These are phyloP conservation scores for Acanthornis magna DNA, from an alignment of 2,797 vertebrate species.

Conservation along the genomic window DNA sequence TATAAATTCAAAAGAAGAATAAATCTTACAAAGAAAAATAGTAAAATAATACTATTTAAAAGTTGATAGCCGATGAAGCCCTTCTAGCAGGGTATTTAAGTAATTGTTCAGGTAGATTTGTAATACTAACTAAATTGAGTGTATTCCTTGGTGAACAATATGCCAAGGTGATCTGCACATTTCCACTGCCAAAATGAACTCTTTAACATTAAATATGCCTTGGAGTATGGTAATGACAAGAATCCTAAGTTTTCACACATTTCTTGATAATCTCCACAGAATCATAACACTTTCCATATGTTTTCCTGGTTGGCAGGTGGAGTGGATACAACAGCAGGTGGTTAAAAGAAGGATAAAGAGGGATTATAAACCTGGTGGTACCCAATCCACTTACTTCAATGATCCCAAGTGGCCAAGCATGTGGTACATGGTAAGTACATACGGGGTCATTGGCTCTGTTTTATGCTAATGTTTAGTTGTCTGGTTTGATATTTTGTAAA, in stretches of 20 bases:
- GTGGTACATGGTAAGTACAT: slow-evolving; percentile 97
- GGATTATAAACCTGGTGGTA: slow-evolving; percentile 87
- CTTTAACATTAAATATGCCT: not conserved
- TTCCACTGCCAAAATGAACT: slow-evolving; percentile 2
- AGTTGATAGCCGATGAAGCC: not conserved
- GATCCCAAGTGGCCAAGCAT: slow-evolving; percentile 99
- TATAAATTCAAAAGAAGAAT: not conserved
- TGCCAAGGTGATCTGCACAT: not conserved
- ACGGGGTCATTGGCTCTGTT: not conserved
- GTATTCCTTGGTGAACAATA: not conserved
- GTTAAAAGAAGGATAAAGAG: slow-evolving; percentile 95
- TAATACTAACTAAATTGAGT: not conserved
- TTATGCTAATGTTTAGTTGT: not conserved
- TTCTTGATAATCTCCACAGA: slow-evolving; percentile 4
- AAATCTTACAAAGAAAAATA: not conserved
- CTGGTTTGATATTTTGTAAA: not conserved
- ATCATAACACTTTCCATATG: slow-evolving; percentile 30
- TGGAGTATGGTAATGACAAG: not conserved
- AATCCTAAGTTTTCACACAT: not conserved
- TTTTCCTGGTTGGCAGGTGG: slow-evolving; percentile 83
- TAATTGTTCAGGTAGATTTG: not conserved
- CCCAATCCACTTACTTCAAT: slow-evolving; percentile 91
- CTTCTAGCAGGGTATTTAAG: not conserved
- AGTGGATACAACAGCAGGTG: slow-evolving; percentile 98
- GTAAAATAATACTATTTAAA: not conserved